Base-by-base conservation (phyloP, 2,113 vertebrate genomes). In the Xenopus tropicalis region DNA sequence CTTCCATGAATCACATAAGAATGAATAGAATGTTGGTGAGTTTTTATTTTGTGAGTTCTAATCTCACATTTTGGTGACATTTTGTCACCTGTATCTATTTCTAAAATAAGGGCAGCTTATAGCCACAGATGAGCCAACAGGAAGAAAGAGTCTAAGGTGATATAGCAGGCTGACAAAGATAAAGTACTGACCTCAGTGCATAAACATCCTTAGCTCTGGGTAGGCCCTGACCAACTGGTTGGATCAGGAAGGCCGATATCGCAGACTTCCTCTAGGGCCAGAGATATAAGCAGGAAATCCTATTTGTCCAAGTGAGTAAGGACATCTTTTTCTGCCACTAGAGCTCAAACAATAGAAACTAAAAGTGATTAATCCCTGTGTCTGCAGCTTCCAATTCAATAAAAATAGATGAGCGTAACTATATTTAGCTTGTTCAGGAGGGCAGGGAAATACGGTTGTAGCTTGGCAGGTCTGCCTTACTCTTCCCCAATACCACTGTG, bases 231-330 rank as follows among this genome's bases (percentile, higher is more conserved):
- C 67, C 43, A 74, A 67, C 72, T 67, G 54, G 63, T 51, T 17
- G 64, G 56, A 52, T 37, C 72, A 62, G 72, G 72, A 74, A 74
- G 54, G 65, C 72, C 51, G 72, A 74, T 74, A 68, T 61, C 56
- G 72, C 72, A 74, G 65, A 74, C 72, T 74, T 74, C 72, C 72
- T 74, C 24, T 52, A 68, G 68, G 48, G 48, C 57, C 57, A 54
- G 9, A 68, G 72, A 74, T 69, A 69, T 61, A 74, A 74, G 44
- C 72, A 74, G 72, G 72, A 74, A 52, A 74, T 74, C 72, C 72
- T 74, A 65, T 67, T 74, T 68, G 43, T 25, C 25, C 24, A 19
- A 74, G 72, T 57, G 51, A 61, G 72, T 56, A 61, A 51, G 59
- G 65, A 23, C 21, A 8, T 37, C 10, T 56, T 68, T 61, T 42